A percentile compares a stretch with the other conserved stretches of the same genome.
Conservation (phyloP, 2,888 invertebrate species). For the Amblyjoppa fuscipennis region DNA sequence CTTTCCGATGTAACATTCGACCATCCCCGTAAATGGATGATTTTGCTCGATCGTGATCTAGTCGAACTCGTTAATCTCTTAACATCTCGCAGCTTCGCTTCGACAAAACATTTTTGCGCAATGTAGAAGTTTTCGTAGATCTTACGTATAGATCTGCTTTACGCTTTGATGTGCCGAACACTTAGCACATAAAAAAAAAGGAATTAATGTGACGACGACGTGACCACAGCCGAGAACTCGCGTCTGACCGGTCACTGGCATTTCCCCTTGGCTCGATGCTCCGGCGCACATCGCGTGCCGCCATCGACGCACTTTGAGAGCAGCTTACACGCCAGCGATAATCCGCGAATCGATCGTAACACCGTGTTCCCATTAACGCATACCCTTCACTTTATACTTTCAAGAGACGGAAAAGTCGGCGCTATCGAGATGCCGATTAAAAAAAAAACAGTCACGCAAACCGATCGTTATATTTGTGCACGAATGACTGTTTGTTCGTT, state of each 20-base stretch:
- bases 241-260: conserved; percentile 59
- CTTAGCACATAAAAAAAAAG: background rate
- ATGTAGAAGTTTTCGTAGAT: too few relatives aligned
- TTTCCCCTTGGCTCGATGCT: conserved; percentile 48
- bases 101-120: too few relatives aligned
- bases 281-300: conserved; percentile 40
- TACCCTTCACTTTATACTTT: conserved; percentile 16
- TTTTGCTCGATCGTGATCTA: too few relatives aligned
- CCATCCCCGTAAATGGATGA: background rate
- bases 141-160: too few relatives aligned
- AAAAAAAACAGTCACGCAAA: conserved; percentile 57
- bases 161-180: too few relatives aligned
- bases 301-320: conserved; percentile 36
- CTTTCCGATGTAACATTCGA: background rate
- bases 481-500: conserved; percentile 14
- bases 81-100: too few relatives aligned
- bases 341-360: conserved; percentile 59
- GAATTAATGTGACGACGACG: background rate
- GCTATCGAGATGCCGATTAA: conserved; percentile 44
- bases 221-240: background rate
- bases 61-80: too few relatives aligned
- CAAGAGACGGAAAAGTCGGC: conserved; percentile 35
- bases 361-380: conserved; percentile 43
- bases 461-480: conserved; percentile 50
- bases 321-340: conserved; percentile 38